Conservation (phyloP, 1,140 invertebrate genomes). For the Drosophila murphyi region DNA sequence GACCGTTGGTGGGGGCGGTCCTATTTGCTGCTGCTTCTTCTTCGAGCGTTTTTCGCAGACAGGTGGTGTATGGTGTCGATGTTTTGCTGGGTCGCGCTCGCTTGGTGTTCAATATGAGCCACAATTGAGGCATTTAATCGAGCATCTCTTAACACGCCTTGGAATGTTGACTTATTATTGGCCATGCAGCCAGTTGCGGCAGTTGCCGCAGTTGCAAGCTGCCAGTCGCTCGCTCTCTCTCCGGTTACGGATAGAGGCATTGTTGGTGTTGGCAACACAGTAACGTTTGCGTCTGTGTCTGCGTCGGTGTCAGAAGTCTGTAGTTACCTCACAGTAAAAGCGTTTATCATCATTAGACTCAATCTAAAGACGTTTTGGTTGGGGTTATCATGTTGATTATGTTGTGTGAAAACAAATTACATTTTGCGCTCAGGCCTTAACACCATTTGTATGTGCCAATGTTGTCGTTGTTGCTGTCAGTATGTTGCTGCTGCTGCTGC, state of each 20-base stretch:
- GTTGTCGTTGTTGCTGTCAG: slow-evolving; percentile 36
- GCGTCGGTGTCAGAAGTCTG: slow-evolving; percentile 81
- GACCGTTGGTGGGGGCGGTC: slow-evolving; percentile 81
- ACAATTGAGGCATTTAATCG: slow-evolving; percentile 83
- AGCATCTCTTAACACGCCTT: slow-evolving; percentile 83
- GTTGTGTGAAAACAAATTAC: slow-evolving; percentile 85
- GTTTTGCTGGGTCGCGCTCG: slow-evolving; percentile 69
- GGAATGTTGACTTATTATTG: slow-evolving; percentile 83
- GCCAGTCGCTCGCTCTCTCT: slow-evolving; percentile 17
- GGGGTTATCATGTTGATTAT: slow-evolving; percentile 84
- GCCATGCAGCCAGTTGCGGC: slow-evolving; percentile 59
- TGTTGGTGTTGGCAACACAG: slow-evolving; percentile 13
- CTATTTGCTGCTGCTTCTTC: slow-evolving; percentile 65
- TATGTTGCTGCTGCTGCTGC: slow-evolving; percentile 31
- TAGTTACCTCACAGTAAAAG: slow-evolving; percentile 84
- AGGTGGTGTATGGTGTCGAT: slow-evolving; percentile 82
- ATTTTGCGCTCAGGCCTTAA: slow-evolving; percentile 74
- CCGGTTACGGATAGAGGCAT: slow-evolving; percentile 8
- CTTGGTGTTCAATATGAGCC: slow-evolving; percentile 82
- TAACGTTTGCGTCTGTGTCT: slow-evolving; percentile 24
- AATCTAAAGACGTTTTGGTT: slow-evolving; percentile 84
- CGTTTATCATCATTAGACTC: slow-evolving; percentile 85
- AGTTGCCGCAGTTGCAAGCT: slow-evolving; percentile 31
- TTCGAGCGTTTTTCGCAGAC: slow-evolving; percentile 55
- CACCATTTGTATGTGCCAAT: slow-evolving; percentile 57